Conservation (phyloP, 2,797 vertebrate genomes). For the Cryptoprocta ferox region DNA sequence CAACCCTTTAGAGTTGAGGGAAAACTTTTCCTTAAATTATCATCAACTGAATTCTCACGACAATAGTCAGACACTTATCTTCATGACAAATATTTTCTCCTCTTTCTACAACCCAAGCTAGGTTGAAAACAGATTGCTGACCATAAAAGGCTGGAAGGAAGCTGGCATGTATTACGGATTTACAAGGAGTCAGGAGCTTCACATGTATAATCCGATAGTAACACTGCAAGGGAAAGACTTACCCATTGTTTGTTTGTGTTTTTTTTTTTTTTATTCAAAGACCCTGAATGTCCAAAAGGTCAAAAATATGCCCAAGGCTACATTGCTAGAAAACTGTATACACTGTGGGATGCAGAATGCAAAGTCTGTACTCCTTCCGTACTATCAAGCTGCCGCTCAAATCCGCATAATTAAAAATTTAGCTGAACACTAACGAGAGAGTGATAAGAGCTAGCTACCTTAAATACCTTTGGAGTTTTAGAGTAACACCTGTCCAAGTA, state of each 20-base stretch:
- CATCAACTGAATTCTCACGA: constrained; percentile 35
- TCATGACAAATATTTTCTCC: neutral
- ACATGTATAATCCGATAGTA: neutral
- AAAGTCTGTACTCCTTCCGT: neutral
- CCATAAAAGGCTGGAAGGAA: neutral
- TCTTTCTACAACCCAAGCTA: neutral
- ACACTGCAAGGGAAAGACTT: neutral
- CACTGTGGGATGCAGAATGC: neutral
- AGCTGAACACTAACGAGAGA: neutral
- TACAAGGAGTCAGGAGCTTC: neutral
- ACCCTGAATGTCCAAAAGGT: neutral
- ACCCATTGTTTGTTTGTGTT: neutral
- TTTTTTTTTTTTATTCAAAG: constrained; percentile 37
- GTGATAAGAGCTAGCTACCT: neutral
- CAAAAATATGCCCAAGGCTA: neutral
- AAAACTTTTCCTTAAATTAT: constrained; percentile 48
- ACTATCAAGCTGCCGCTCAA: neutral
- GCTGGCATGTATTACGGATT: neutral
- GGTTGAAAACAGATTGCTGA: neutral
- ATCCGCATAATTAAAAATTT: neutral
- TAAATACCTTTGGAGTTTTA: neutral
- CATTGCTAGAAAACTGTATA: neutral
- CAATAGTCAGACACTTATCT: neutral
- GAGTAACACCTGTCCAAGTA: neutral
- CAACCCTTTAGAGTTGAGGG: neutral